Percentiles rank a stretch among this genome's conserved stretches.
These are phyloP conservation scores for Drosophila lacteicornis DNA, from an alignment of 1,140 invertebrate species.

Conservation along the genomic window DNA sequence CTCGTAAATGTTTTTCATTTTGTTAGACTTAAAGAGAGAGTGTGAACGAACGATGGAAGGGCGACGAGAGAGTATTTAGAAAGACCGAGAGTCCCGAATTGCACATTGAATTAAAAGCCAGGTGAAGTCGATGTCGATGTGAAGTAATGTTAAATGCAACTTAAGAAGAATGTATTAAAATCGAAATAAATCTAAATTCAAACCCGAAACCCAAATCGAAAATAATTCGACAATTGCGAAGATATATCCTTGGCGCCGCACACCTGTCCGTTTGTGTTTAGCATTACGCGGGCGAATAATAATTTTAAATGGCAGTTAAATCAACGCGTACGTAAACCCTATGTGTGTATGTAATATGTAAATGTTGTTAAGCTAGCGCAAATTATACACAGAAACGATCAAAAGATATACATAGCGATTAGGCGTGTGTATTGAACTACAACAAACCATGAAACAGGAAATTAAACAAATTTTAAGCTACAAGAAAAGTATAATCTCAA, in stretches of 20 bases:
- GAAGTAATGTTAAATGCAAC: conserved; percentile 37
- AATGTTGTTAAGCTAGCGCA: conserved; percentile 82
- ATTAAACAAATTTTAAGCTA: conserved; percentile 82
- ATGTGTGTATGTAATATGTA: conserved; percentile 79
- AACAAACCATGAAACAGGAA: conserved; percentile 80
- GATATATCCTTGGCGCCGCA: conserved; percentile 40
- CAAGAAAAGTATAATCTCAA: conserved; percentile 73
- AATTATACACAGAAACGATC: conserved; percentile 72
- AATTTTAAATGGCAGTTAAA: conserved; percentile 60
- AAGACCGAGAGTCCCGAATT: conserved; percentile 35
- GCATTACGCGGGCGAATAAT: conserved; percentile 46
- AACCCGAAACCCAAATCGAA: conserved; percentile 28
- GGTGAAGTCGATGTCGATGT: conserved; percentile 33
- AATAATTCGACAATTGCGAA: conserved; percentile 42
- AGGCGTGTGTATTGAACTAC: conserved; percentile 67
- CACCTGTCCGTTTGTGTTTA: conserved; percentile 57
- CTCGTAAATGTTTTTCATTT: conserved; percentile 75
- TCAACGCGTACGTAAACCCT: conserved; percentile 63
- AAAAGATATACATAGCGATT: conserved; percentile 54
- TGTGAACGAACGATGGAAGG: conserved; percentile 1
- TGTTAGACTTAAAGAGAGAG: conserved; percentile 54
- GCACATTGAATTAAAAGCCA: conserved; percentile 54
- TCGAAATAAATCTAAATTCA: conserved; percentile 49
- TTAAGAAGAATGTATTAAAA: conserved; percentile 65
- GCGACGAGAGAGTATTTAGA: conserved; percentile 26